Base-by-base conservation (phyloP, 2,888 invertebrate species). In the Ennomos erosarius region DNA sequence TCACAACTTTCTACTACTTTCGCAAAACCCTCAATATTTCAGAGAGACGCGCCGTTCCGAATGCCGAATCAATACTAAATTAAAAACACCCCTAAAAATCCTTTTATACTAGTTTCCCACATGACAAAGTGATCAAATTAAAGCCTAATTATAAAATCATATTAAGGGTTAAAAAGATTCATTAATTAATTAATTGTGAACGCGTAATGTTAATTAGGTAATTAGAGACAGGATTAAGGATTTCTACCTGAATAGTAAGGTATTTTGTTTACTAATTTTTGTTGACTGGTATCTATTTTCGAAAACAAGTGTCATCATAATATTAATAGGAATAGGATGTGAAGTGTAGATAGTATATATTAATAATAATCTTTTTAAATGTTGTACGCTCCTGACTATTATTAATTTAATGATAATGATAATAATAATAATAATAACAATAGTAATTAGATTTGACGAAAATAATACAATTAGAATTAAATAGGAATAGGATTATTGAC, bases 1-100 rank as follows among this genome's bases (percentile, higher is more conserved):
- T 26, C 26, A 26, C 26, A 26, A 6, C 26, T 6, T 6, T 6
- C 5, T 26, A 26, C 6, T 4, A 26, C 6, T 26, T 26, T 26
- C 16, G n/a, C 43, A 43, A 26, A 35, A 34, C 11, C 44, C 11
- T 44, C 34, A 8, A 37, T 38, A 9, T 10, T 11, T 35, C 0
- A 12, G n/a, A 4, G 54, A 55, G 42, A 1, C 45, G 33, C 49
- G 45, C 53, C 37, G 8, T 9, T 13, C 37, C 48, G 51, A 57
- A 42, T 10, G 37, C 9, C 10, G 44, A 52, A 42, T 8, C 35
- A 36, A 65, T 56, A 71, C 74, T 75, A 73, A 72, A 38, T 59
- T 6, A 6, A 62, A 61, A 63, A n/a, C 2, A 42, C 26, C 55
- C 61, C 11, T 26, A 9, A 38, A 9, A 13, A 10, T 12, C 49